phyloP scores from a whole-genome alignment of 2,113 vertebrate species.

The Mormyrus lacerda region DNA sequence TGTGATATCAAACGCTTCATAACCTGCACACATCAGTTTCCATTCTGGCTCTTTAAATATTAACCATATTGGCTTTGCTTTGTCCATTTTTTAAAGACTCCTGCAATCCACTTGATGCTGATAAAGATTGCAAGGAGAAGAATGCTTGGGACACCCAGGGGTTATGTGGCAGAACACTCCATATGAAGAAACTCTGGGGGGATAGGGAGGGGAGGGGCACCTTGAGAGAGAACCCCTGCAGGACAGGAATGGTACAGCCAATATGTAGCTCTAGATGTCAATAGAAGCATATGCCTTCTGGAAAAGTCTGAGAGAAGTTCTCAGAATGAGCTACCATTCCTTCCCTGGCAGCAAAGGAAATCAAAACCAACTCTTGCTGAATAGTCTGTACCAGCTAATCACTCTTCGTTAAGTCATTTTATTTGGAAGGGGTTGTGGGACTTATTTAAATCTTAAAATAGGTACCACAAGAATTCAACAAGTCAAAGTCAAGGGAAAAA shows the following conservation, averaged over 20 bases:
- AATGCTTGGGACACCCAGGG: not conserved
- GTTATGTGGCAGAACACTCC: not conserved
- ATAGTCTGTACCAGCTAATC: not conserved
- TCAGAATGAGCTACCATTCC: not conserved
- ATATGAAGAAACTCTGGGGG: not conserved
- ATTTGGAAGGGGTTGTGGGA: not conserved
- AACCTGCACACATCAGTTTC: constrained; percentile 42
- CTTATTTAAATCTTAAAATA: not conserved
- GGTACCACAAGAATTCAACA: not conserved
- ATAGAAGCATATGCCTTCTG: not conserved
- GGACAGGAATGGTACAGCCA: not conserved
- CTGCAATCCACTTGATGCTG: not conserved
- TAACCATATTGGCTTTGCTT: constrained; percentile 42
- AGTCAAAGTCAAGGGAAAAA: not conserved
- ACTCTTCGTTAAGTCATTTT: not conserved
- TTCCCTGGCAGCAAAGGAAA: not conserved
- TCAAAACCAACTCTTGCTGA: not conserved
- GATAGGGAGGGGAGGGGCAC: not conserved
- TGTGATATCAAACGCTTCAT: not conserved
- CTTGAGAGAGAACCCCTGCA: not conserved
- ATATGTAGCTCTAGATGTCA: not conserved
- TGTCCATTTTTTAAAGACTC: not conserved
- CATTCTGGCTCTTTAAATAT: constrained; percentile 63
- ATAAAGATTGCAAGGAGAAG: not conserved
- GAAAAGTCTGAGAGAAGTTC: not conserved